Conservation (phyloP, 2,888 invertebrate species). For the Zaprionus lineosus region DNA sequence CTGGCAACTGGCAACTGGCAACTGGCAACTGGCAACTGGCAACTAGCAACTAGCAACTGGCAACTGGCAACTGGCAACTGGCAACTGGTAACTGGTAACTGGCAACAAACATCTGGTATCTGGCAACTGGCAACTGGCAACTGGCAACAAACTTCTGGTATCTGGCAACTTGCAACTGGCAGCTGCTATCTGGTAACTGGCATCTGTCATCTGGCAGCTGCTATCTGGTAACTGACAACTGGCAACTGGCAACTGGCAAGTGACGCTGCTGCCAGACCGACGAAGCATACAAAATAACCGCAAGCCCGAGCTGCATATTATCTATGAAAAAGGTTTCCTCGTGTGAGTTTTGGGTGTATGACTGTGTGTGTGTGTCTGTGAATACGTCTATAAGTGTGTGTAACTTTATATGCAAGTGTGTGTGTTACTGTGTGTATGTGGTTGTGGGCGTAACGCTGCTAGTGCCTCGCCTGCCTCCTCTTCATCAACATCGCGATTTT, state of each 20-base stretch:
- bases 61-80: slow-evolving; percentile 10
- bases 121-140: not conserved
- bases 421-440: not conserved
- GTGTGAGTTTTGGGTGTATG: slow-evolving; percentile 54
- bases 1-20: slow-evolving; percentile 32
- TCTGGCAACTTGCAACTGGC: too few species aligned
- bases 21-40: slow-evolving; percentile 50
- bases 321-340: too few species aligned
- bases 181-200: slow-evolving; percentile 19
- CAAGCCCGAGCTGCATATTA: slow-evolving; percentile 77
- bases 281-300: slow-evolving; percentile 77
- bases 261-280: slow-evolving; percentile 58
- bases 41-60: slow-evolving; percentile 1
- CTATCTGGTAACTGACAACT: slow-evolving; percentile 36
- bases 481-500: slow-evolving; percentile 16
- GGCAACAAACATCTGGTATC: slow-evolving; percentile 11
- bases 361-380: slow-evolving; percentile 1
- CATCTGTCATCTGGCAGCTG: not conserved
- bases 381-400: slow-evolving; percentile 4
- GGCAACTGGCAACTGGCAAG: slow-evolving; percentile 41
- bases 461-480: slow-evolving; percentile 13
- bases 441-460: slow-evolving; percentile 32
- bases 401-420: too few species aligned
- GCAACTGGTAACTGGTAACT: slow-evolving; percentile 11
- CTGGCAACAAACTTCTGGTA: too few species aligned